Percentiles rank a stretch among this genome's conserved stretches.
Conservation (phyloP, 2,888 invertebrate species). For the Sceliomorpha sp. region DNA sequence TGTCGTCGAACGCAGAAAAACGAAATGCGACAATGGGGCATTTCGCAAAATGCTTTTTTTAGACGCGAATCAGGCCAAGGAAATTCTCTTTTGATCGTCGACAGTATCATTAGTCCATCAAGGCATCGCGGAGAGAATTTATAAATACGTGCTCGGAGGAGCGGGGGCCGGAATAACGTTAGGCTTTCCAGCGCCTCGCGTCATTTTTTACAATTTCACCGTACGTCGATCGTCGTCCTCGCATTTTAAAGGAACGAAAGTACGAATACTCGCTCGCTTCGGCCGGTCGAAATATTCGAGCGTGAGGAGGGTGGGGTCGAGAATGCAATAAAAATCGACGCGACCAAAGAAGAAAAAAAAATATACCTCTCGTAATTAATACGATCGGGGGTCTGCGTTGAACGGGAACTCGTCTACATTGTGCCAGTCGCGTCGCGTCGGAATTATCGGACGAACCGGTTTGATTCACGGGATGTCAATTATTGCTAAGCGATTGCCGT, state of each 20-base stretch:
- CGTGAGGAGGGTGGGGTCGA: too few species aligned
- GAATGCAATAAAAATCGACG: conserved; percentile 8
- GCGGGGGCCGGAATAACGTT: conserved; percentile 4
- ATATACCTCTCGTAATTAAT: conserved; percentile 15
- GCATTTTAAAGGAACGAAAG: too few species aligned
- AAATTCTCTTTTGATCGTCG: conserved; percentile 24
- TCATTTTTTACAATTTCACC: not conserved
- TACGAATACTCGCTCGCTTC: too few species aligned
- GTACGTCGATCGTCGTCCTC: too few species aligned
- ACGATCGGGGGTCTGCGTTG: conserved; percentile 19
- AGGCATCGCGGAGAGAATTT: conserved; percentile 21
- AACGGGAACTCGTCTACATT: conserved; percentile 13
- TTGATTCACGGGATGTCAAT: conserved; percentile 42
- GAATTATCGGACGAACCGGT: conserved; percentile 32
- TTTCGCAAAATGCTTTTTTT: conserved; percentile 12
- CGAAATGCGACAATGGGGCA: conserved; percentile 15
- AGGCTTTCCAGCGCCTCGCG: not conserved
- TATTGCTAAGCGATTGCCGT: conserved; percentile 27
- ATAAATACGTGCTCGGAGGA: conserved; percentile 28
- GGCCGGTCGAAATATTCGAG: too few species aligned
- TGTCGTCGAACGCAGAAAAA: too few species aligned
- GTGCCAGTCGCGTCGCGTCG: conserved; percentile 2
- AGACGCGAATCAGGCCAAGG: conserved; percentile 27
- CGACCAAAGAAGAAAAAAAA: not conserved
- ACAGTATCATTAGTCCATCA: conserved; percentile 27